These are phyloP conservation scores for Icerya purchasi DNA, from an alignment of 2,888 invertebrate genomes.

Conservation along the genomic window DNA sequence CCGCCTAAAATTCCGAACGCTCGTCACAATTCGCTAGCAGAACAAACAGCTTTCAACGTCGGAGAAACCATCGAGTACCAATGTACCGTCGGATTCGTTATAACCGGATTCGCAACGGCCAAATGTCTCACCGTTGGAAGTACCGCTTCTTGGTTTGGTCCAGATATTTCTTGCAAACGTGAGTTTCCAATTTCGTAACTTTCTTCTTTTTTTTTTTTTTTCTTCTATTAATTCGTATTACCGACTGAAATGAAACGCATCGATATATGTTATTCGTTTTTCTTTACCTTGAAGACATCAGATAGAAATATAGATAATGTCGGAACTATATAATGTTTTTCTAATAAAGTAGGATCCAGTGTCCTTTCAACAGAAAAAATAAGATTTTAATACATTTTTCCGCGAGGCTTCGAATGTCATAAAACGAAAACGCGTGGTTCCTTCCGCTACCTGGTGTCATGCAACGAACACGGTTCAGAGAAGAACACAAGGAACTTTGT, in stretches of 20 bases:
- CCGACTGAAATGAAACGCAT: background rate
- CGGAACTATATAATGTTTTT: too few species aligned
- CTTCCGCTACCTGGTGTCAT: too few species aligned
- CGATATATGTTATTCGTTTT: too few species aligned
- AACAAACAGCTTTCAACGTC: slow-evolving; percentile 71
- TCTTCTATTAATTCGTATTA: background rate
- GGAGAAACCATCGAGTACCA: slow-evolving; percentile 80
- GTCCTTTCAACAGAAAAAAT: too few species aligned
- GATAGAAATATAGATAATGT: too few species aligned
- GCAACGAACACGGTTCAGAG: too few species aligned
- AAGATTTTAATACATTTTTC: too few species aligned
- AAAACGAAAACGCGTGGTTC: too few species aligned
- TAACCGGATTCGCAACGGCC: slow-evolving; percentile 74
- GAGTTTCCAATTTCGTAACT: slow-evolving; percentile 22
- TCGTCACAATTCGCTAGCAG: slow-evolving; percentile 65
- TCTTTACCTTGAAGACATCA: too few species aligned
- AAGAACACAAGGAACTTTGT: too few species aligned
- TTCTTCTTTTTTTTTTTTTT: background rate
- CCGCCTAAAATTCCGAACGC: slow-evolving; percentile 70
- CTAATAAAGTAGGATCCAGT: too few species aligned
- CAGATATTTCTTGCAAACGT: slow-evolving; percentile 89
- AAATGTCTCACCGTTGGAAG: slow-evolving; percentile 80
- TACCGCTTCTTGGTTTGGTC: slow-evolving; percentile 85
- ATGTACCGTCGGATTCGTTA: slow-evolving; percentile 83
- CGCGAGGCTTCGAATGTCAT: too few species aligned